These are phyloP conservation scores for Brachionus koreanus DNA, from an alignment of 1,140 invertebrate species.

Conservation along the genomic window DNA sequence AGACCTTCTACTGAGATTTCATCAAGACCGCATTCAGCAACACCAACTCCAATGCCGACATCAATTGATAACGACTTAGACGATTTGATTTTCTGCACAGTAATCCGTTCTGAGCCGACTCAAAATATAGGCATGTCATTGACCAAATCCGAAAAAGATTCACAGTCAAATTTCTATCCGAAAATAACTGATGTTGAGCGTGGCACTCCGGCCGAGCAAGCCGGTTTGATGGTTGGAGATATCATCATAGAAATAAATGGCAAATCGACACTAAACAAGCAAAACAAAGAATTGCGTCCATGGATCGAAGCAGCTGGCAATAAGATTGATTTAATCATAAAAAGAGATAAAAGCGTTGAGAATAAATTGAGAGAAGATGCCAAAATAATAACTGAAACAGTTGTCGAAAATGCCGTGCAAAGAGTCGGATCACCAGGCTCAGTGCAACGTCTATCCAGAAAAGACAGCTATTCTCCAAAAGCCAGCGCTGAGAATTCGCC, in stretches of 20 bases:
- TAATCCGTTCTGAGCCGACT: background rate
- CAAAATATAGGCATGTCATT: conserved; percentile 31
- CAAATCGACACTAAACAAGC: background rate
- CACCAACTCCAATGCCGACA: background rate
- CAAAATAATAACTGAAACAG: background rate
- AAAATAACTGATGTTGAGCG: background rate
- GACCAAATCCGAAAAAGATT: background rate
- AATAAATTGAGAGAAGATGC: background rate
- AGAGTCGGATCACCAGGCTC: background rate
- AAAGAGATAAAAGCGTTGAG: background rate
- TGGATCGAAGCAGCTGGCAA: conserved; percentile 19
- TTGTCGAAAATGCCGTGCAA: background rate
- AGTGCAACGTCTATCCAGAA: background rate
- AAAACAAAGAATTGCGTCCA: background rate
- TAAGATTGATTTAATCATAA: conserved; percentile 17
- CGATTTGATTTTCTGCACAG: background rate
- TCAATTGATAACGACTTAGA: background rate
- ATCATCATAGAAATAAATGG: conserved; percentile 34
- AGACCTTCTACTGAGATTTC: background rate
- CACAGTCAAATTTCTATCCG: background rate
- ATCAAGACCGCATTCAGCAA: background rate
- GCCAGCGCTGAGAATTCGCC: background rate
- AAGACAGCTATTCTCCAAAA: conserved; percentile 11
- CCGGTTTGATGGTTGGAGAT: conserved; percentile 3
- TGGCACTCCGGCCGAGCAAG: background rate